These are phyloP conservation scores for Anthopleura sola DNA, from an alignment of 64 coral and sea anemone genomes.

Conservation along the genomic window DNA sequence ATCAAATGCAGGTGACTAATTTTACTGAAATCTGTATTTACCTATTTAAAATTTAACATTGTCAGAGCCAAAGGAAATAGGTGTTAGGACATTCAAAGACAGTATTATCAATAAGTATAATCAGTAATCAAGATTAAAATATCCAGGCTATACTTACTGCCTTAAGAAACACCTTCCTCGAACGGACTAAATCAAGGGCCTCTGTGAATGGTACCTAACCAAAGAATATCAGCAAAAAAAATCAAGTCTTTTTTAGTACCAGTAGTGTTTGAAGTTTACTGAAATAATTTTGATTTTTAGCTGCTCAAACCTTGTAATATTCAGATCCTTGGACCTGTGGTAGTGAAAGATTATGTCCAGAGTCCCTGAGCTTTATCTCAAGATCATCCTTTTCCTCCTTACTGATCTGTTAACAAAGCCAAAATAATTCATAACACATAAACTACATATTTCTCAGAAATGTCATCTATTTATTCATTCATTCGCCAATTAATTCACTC, in stretches of 20 bases:
- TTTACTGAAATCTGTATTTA: too few relatives aligned
- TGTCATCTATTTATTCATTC: too few relatives aligned
- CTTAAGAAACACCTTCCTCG: constrained; percentile 81
- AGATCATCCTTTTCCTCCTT: constrained; percentile 22
- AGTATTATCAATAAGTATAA: too few relatives aligned
- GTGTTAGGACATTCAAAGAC: too few relatives aligned
- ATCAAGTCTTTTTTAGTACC: too few relatives aligned
- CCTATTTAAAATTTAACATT: too few relatives aligned
- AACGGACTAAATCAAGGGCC: constrained; percentile 80
- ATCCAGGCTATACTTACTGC: too few relatives aligned
- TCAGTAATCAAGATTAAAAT: too few relatives aligned
- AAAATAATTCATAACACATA: too few relatives aligned
- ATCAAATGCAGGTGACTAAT: neutral
- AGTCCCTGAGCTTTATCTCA: constrained; percentile 14
- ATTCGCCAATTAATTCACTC: too few relatives aligned
- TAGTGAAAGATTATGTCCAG: constrained; percentile 24
- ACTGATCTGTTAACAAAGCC: constrained; percentile 39
- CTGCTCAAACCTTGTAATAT: constrained; percentile 60
- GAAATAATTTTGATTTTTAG: neutral
- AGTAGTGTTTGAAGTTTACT: too few relatives aligned
- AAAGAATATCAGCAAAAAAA: neutral
- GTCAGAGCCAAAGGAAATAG: constrained; percentile 29
- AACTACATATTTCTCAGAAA: too few relatives aligned
- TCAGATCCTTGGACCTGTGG: constrained; percentile 27
- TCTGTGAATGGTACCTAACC: constrained; percentile 78